These are phyloP conservation scores for Eulemur macaco DNA, from an alignment of 2,113 vertebrate species.

Conservation along the genomic window DNA sequence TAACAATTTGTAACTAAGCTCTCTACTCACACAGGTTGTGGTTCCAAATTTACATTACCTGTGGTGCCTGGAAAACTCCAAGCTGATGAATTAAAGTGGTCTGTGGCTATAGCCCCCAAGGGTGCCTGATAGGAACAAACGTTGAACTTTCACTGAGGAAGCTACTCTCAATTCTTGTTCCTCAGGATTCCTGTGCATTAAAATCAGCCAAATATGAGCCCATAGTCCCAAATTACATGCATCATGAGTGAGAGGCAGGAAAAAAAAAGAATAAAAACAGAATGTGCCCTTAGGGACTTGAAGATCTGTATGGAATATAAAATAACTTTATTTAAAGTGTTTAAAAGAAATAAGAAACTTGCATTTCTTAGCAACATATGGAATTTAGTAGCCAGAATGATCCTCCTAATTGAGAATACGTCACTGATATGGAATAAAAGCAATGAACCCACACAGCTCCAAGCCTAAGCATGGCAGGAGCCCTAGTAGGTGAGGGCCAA, in stretches of 20 bases:
- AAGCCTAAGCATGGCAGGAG: background rate
- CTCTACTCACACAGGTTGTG: background rate
- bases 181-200: background rate
- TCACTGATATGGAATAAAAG: background rate
- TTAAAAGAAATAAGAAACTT: background rate
- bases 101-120: background rate
- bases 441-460: background rate
- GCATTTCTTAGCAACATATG: background rate
- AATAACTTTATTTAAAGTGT: background rate
- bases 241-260: background rate
- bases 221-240: background rate
- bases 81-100: background rate
- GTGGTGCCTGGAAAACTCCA: background rate
- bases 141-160: background rate
- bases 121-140: background rate
- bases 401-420: background rate
- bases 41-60: background rate
- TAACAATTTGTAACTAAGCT: background rate
- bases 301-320: background rate
- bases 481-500: background rate
- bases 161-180: background rate
- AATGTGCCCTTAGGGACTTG: background rate
- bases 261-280: background rate
- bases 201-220: background rate
- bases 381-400: background rate